Base-by-base conservation (phyloP, 2,888 invertebrate genomes). In the Unio delphinus region DNA sequence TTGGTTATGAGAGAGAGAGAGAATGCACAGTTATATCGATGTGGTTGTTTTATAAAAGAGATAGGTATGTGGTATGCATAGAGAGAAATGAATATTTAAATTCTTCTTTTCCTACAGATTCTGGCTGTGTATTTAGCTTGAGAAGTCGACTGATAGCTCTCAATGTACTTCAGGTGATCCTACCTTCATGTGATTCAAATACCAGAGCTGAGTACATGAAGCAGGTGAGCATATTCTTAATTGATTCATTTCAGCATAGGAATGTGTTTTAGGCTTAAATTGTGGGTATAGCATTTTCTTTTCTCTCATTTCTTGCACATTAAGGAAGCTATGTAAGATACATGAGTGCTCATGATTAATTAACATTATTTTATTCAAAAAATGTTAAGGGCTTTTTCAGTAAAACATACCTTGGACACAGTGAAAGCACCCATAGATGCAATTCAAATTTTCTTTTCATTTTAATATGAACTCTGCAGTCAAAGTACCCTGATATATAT, bases 81-180 rank as follows among this genome's bases (percentile, higher is more conserved):
- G 59, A 23, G 18, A 58, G 26, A 58, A 58, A 17, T 26, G 8
- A 58, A 58, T 23, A 17, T 26, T 23, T 58, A 58, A 28, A n/a
- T 61, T 26, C 62, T 23, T 15, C 58, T 58, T 58, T n/a, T 23
- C 15, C 15, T 58, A 28, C 23, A 26, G 28, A n/a, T 7, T n/a
- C 20, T 28, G 26, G 30, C 20, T 61, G 23, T 73, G 85, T 92
- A 62, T 90, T 90, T 73, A 91, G 91, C 59, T 85, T 93, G 28
- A 82, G 92, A 58, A 92, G 92, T 0, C 90, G 92, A 73, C 89
- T 93, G 70, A 83, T 93, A 65, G 91, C 92, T 6, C 82, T 93
- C 26, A 92, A 92, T 76, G 86, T 93, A 8, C 81, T 93, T 56
- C 92, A 91, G 73, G 89, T 90, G 3, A 90, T 93, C 15, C 84